A percentile compares a stretch with the other conserved stretches of the same genome.
These are phyloP conservation scores for Anthopleura sola DNA, from an alignment of 64 coral and sea anemone species.

Conservation along the genomic window DNA sequence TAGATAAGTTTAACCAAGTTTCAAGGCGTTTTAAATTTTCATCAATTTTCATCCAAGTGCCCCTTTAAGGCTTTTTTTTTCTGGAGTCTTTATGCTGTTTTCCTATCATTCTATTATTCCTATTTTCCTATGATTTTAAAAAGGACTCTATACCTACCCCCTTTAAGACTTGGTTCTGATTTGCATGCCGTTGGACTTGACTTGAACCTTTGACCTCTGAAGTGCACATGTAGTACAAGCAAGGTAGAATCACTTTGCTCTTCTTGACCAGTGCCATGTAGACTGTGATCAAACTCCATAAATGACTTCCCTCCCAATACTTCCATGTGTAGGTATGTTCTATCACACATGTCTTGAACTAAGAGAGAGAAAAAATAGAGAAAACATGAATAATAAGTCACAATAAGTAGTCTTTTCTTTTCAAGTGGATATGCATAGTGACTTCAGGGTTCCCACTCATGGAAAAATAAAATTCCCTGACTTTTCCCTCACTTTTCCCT, in stretches of 20 bases:
- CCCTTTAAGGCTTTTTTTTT: too few relatives aligned
- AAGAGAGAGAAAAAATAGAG: background rate
- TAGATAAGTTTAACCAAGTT: too few relatives aligned
- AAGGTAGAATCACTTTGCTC: background rate
- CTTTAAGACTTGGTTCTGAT: background rate
- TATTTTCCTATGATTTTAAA: too few relatives aligned
- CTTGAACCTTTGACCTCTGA: conserved; percentile 19
- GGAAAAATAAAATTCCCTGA: too few relatives aligned
- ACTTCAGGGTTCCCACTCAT: too few relatives aligned
- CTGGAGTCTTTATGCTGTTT: too few relatives aligned
- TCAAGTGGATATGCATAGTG: too few relatives aligned
- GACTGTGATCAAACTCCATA: conserved; percentile 4
- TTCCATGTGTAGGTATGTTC: conserved; percentile 21
- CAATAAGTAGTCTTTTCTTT: too few relatives aligned
- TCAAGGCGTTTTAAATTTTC: too few relatives aligned
- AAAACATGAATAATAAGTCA: background rate
- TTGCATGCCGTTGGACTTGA: background rate
- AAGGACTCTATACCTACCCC: background rate
- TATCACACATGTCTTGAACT: background rate
- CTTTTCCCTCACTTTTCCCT: too few relatives aligned
- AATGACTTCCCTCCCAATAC: conserved; percentile 9
- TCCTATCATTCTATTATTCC: too few relatives aligned
- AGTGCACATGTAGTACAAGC: background rate
- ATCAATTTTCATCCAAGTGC: too few relatives aligned
- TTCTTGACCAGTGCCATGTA: background rate